Conservation (phyloP, 2,797 vertebrate genomes). For the Pangasius djambal region DNA sequence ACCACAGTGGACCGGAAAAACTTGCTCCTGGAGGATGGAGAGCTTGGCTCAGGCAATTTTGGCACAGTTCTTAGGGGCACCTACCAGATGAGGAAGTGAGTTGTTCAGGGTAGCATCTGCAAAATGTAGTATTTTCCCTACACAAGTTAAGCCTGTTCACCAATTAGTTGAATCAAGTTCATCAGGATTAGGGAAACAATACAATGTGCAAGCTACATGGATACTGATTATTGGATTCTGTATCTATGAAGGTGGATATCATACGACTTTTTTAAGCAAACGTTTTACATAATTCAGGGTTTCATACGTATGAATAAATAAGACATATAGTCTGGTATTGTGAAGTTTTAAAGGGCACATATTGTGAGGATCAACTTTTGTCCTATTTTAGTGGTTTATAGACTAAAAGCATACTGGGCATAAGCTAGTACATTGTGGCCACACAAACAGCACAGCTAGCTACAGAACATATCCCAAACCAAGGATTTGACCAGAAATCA, state of each 20-base stretch:
- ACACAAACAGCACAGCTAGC: background rate
- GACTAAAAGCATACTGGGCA: background rate
- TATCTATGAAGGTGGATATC: background rate
- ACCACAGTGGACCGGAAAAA: conserved; percentile 84
- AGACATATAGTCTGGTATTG: background rate
- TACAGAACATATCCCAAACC: background rate
- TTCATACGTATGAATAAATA: background rate
- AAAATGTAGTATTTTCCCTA: background rate
- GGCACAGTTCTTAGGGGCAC: conserved; percentile 91
- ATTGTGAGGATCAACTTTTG: background rate
- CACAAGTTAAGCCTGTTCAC: background rate
- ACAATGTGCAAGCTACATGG: background rate
- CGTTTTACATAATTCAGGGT: background rate
- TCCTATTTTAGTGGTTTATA: background rate
- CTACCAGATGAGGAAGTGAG: conserved; percentile 94
- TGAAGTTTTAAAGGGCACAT: background rate
- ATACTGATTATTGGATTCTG: background rate
- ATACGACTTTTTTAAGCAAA: background rate
- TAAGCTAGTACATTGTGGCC: background rate
- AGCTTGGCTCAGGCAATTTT: conserved; percentile 96
- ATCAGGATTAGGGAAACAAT: background rate
- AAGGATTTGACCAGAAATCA: background rate
- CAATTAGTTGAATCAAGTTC: background rate
- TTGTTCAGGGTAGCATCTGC: background rate
- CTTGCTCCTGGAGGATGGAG: conserved; percentile 85